These are phyloP conservation scores for Clunio marinus DNA, from an alignment of 2,888 invertebrate genomes.

Conservation along the genomic window DNA sequence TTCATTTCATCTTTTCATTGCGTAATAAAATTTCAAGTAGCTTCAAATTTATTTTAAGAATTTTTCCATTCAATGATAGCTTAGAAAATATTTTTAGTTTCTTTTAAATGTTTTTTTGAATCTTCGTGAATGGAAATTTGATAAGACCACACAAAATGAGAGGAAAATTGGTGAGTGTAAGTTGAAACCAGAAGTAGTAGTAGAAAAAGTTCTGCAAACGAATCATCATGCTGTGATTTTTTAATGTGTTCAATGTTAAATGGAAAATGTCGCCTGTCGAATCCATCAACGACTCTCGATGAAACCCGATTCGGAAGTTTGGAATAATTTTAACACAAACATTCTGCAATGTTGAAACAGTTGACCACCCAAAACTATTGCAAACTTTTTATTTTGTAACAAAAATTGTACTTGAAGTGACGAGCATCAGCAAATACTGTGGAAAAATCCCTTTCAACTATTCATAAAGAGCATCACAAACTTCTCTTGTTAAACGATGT, in stretches of 20 bases:
- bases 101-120: neutral
- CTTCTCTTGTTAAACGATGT: too few species aligned
- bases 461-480: too few species aligned
- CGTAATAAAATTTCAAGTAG: neutral
- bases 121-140: constrained; percentile 1
- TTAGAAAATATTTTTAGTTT: neutral
- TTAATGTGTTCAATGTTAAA: constrained; percentile 2
- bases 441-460: too few species aligned
- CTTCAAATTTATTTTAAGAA: constrained; percentile 7
- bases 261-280: neutral
- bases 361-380: constrained; percentile 9
- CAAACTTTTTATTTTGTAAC: neutral
- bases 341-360: neutral
- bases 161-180: neutral
- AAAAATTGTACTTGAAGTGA: neutral
- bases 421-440: neutral
- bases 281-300: neutral
- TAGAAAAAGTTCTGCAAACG: neutral
- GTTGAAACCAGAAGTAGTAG: constrained; percentile 12
- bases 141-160: constrained; percentile 13
- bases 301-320: constrained; percentile 13
- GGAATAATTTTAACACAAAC: neutral
- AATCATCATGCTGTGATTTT: constrained; percentile 7
- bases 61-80: neutral
- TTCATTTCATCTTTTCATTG: neutral